phyloP scores from a whole-genome alignment of 2,113 vertebrate genomes.

The Stigmatopora argus region DNA sequence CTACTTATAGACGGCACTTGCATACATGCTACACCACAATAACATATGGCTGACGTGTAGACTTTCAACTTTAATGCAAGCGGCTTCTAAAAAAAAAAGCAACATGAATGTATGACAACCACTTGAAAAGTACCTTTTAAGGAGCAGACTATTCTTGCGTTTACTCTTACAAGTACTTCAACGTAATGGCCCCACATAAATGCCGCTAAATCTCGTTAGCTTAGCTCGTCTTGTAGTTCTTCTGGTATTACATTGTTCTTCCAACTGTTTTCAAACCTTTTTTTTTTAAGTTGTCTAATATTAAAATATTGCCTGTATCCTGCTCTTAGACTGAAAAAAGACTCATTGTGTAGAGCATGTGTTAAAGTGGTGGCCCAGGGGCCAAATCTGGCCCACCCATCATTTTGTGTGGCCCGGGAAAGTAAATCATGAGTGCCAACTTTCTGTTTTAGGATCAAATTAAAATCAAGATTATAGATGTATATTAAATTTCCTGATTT shows the following conservation, averaged over 20 bases:
- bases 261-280: no score
- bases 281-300: no score
- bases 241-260: neutral
- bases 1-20: neutral
- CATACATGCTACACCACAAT: neutral
- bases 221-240: neutral
- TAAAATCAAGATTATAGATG: no score
- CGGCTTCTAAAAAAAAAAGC: neutral
- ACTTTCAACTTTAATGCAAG: neutral
- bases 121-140: neutral
- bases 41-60: neutral
- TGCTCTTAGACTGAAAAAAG: no score
- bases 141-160: neutral
- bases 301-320: no score
- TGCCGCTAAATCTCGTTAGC: neutral
- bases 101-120: neutral
- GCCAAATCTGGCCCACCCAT: no score
- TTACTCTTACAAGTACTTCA: neutral
- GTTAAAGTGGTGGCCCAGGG: no score
- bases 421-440: no score
- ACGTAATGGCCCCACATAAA: neutral
- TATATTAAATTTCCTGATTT: no score
- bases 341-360: no score
- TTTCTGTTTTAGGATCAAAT: no score
- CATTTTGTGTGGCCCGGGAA: no score